phyloP scores from a whole-genome alignment of 2,888 invertebrate species.

The Eupelmus urozonus region DNA sequence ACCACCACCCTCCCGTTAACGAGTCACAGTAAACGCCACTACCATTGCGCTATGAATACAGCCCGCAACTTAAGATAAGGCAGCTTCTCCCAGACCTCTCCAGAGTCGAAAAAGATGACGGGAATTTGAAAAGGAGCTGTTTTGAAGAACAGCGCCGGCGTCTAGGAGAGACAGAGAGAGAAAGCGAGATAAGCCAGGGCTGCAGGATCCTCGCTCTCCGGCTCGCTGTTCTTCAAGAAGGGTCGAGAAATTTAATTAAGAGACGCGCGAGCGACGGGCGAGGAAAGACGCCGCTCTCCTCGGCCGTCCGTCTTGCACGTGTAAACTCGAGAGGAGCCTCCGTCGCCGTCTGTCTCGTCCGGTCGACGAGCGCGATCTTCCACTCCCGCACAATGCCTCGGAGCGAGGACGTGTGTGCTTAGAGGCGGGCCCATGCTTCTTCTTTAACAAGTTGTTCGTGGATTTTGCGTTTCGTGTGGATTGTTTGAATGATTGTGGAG shows the following conservation, averaged over 20 bases:
- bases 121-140: conserved; percentile 48
- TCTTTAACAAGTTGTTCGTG: not conserved
- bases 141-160: not conserved
- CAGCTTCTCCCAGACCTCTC: not conserved
- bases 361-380: not conserved
- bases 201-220: conserved; percentile 49
- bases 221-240: conserved; percentile 62
- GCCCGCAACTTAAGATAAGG: conserved; percentile 31
- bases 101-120: conserved; percentile 49
- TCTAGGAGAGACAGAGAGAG: not conserved
- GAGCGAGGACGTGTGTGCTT: not conserved
- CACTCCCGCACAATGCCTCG: not conserved
- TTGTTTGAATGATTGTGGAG: no score
- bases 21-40: not conserved
- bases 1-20: not conserved
- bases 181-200: conserved; percentile 46
- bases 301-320: conserved; percentile 16
- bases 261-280: not conserved
- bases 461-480: not conserved
- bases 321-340: conserved; percentile 19
- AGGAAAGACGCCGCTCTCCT: not conserved
- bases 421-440: not conserved
- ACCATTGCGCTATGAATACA: conserved; percentile 29
- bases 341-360: conserved; percentile 16
- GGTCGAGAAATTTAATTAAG: conserved; percentile 71